Evolutionary conservation across 2,888 invertebrate species (phyloP).

Genomic region (Caradrina kadenii): DNA sequence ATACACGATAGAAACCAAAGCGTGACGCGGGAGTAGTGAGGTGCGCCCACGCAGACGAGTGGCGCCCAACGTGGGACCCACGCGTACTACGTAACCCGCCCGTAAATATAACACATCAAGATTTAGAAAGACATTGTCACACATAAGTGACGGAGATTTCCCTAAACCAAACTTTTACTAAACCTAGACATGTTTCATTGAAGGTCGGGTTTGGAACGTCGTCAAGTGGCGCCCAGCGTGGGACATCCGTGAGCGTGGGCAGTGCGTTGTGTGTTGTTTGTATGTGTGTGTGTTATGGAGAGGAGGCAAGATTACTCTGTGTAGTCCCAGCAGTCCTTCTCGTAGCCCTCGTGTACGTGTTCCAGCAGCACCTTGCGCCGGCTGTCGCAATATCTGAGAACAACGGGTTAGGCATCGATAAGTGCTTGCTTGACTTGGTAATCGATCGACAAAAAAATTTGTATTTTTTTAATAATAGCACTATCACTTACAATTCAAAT

Average conservation of each 20-base stretch:
- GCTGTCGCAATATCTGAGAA: constrained; percentile 98
- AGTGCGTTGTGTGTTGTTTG: constrained; percentile 40
- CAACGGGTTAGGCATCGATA: constrained; percentile 23
- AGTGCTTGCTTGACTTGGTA: neutral
- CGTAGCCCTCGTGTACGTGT: constrained; percentile 99
- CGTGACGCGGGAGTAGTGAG: constrained; percentile 33
- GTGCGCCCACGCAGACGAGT: constrained; percentile 24
- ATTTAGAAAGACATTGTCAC: neutral
- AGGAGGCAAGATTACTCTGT: constrained; percentile 92
- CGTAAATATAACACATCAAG: constrained; percentile 2
- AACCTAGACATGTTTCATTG: constrained; percentile 14
- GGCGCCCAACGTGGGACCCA: constrained; percentile 42
- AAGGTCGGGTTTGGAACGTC: neutral
- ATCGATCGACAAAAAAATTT: too few relatives aligned
- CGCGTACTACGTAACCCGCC: neutral
- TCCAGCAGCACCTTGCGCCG: constrained; percentile 98
- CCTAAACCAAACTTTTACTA: neutral
- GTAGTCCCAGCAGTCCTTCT: constrained; percentile 99
- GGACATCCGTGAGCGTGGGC: constrained; percentile 20
- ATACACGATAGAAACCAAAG: constrained; percentile 54
- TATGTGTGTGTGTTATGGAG: constrained; percentile 63
- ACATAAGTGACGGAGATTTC: neutral
- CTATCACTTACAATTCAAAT: too few relatives aligned
- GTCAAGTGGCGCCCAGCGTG: constrained; percentile 25
- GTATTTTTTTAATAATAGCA: too few relatives aligned